Percentiles rank a stretch among this genome's conserved stretches.
Conservation (phyloP, 1,140 invertebrate genomes). For the Papilio polytes region DNA sequence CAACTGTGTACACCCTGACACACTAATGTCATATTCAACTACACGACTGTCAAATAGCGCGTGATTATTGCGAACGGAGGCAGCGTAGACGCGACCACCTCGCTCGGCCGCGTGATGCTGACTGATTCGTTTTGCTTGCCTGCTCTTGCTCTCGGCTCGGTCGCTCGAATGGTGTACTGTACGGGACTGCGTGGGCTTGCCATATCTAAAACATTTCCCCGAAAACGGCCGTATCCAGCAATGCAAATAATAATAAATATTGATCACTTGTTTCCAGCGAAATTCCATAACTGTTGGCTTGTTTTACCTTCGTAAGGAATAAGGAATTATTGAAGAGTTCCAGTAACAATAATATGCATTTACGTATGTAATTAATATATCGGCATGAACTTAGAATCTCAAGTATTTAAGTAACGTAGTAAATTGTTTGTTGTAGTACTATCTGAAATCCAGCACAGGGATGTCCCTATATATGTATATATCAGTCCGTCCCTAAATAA, state of each 20-base stretch:
- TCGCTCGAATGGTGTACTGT: conserved; percentile 42
- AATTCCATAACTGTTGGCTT: not conserved
- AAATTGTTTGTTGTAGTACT: too few species aligned
- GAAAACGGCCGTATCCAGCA: conserved; percentile 31
- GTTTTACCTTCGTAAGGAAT: not conserved
- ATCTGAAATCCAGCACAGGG: too few species aligned
- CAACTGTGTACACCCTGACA: conserved; percentile 68
- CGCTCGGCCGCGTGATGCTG: conserved; percentile 78
- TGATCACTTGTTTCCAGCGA: not conserved
- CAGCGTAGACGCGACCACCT: conserved; percentile 59
- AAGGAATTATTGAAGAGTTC: not conserved
- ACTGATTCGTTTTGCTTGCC: conserved; percentile 73
- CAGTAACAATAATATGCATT: not conserved
- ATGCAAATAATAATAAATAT: conserved; percentile 17
- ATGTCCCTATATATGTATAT: too few species aligned
- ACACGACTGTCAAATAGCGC: conserved; percentile 75
- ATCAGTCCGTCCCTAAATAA: too few species aligned
- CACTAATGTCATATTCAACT: conserved; percentile 70
- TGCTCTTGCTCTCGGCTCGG: conserved; percentile 73
- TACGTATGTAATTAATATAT: not conserved
- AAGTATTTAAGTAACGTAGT: too few species aligned
- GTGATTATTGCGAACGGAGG: conserved; percentile 61
- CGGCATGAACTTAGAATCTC: too few species aligned
- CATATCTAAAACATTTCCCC: conserved; percentile 53
- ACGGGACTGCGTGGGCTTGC: conserved; percentile 52